Evolutionary conservation across 2,888 invertebrate species (phyloP).

Genomic region (Cyrtodaria siliqua): DNA sequence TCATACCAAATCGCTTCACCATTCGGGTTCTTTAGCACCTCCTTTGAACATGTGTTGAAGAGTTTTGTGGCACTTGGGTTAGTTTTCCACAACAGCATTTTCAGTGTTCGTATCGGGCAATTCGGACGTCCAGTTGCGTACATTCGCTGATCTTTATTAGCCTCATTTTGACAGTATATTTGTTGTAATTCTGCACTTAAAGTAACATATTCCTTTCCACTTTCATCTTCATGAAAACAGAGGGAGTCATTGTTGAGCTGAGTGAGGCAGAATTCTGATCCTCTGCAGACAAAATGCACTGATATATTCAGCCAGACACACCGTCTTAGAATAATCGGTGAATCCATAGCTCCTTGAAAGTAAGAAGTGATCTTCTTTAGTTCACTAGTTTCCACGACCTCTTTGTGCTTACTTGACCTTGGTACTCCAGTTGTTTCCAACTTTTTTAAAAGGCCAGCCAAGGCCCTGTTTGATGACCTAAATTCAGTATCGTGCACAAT

Average conservation of each 20-base stretch:
- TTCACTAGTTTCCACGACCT: not conserved
- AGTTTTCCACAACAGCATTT: not conserved
- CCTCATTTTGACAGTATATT: not conserved
- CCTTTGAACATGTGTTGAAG: not conserved
- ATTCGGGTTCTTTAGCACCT: not conserved
- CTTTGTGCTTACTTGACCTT: not conserved
- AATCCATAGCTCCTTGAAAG: not conserved
- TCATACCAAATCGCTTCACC: not conserved
- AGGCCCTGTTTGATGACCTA: not conserved
- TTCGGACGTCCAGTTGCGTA: not conserved
- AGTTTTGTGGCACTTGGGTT: not conserved
- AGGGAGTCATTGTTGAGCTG: not conserved
- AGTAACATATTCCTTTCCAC: not conserved
- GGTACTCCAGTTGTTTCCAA: not conserved
- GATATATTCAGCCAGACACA: not conserved
- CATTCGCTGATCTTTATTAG: not conserved
- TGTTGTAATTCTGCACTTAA: not conserved
- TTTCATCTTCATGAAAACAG: not conserved
- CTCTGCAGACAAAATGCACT: not conserved
- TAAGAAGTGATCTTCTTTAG: not conserved
- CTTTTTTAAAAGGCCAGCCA: not conserved
- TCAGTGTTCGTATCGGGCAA: not conserved
- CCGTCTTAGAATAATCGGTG: not conserved
- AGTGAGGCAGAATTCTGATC: not conserved
- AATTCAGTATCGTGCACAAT: not conserved